phyloP scores from a whole-genome alignment of 1,140 invertebrate genomes.

The Drosophila kikkawai region DNA sequence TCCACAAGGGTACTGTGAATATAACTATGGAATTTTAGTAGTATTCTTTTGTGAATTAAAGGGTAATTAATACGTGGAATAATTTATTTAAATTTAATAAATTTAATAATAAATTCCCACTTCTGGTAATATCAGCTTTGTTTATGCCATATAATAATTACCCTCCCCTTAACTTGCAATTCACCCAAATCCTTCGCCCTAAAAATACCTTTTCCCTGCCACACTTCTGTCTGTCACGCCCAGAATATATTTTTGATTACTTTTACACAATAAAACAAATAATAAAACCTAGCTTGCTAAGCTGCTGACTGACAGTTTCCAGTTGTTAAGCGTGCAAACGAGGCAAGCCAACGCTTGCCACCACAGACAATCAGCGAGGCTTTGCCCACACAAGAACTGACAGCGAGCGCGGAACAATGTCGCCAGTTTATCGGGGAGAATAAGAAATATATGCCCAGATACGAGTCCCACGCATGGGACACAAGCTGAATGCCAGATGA shows the following conservation, averaged over 20 bases:
- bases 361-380: slow-evolving; percentile 23
- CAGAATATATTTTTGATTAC: slow-evolving; percentile 40
- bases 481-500: slow-evolving; percentile 51
- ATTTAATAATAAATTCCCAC: neutral
- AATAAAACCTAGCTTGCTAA: neutral
- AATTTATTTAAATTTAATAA: neutral
- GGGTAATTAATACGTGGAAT: neutral
- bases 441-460: slow-evolving; percentile 40
- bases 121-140: neutral
- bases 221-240: slow-evolving; percentile 54
- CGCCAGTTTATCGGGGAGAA: slow-evolving; percentile 69
- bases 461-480: slow-evolving; percentile 45
- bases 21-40: neutral
- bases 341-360: slow-evolving; percentile 64
- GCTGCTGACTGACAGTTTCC: slow-evolving; percentile 50
- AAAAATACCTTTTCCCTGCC: slow-evolving; percentile 28
- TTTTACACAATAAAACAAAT: neutral
- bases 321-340: slow-evolving; percentile 77
- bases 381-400: slow-evolving; percentile 65
- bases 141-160: neutral
- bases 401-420: slow-evolving; percentile 55
- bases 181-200: neutral
- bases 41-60: neutral
- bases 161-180: neutral
- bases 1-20: neutral